Evolutionary conservation across 2,888 invertebrate genomes (phyloP).

Genomic region (Acleris emargana): DNA sequence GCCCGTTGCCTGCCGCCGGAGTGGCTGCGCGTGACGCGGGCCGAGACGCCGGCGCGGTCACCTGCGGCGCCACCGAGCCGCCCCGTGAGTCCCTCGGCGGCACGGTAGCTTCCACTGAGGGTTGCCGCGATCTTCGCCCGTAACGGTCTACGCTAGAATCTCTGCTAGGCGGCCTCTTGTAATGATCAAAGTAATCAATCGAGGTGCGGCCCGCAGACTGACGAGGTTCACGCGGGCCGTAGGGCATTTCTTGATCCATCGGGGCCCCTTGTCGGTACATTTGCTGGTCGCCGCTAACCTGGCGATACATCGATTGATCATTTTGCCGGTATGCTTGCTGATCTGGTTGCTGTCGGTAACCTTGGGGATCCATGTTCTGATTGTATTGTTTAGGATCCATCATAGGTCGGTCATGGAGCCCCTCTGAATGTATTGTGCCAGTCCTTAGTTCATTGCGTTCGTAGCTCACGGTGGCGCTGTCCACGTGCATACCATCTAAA

Average conservation of each 20-base stretch:
- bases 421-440: constrained; percentile 73
- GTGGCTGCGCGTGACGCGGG: constrained; percentile 80
- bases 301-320: constrained; percentile 79
- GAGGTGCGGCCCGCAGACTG: constrained; percentile 80
- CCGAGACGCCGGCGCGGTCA: constrained; percentile 87
- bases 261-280: constrained; percentile 75
- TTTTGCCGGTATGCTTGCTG: constrained; percentile 62
- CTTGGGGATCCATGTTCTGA: constrained; percentile 54
- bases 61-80: constrained; percentile 90
- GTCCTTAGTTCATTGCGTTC: constrained; percentile 67
- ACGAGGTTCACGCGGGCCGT: constrained; percentile 71
- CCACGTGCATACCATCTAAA: constrained; percentile 62
- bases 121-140: constrained; percentile 90
- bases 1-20: constrained; percentile 85
- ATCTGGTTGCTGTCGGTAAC: constrained; percentile 58
- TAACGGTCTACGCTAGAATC: constrained; percentile 94
- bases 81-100: constrained; percentile 83
- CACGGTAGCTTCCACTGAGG: constrained; percentile 88
- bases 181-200: constrained; percentile 97
- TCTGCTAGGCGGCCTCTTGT: constrained; percentile 94
- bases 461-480: constrained; percentile 57
- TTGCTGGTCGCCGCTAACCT: constrained; percentile 71
- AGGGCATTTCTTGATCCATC: constrained; percentile 71
- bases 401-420: constrained; percentile 57
- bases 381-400: constrained; percentile 38